A percentile compares a stretch with the other conserved stretches of the same genome.
phyloP scores from a whole-genome alignment of 2,888 invertebrate genomes.

The Apotomis capreana region DNA sequence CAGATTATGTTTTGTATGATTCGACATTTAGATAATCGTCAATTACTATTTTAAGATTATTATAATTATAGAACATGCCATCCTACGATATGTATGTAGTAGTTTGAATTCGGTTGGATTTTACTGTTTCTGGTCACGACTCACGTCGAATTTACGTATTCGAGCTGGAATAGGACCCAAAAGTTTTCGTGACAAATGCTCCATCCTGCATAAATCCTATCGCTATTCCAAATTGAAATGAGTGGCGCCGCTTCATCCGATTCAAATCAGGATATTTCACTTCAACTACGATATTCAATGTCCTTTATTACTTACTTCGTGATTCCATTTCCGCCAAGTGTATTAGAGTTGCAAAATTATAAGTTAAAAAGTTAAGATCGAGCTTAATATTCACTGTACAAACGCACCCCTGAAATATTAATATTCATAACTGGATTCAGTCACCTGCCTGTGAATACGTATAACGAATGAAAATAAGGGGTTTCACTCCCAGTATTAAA shows the following conservation, averaged over 20 bases:
- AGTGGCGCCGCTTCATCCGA: constrained; percentile 40
- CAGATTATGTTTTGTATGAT: neutral
- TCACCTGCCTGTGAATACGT: constrained; percentile 43
- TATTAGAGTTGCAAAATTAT: constrained; percentile 22
- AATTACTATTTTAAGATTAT: constrained; percentile 8
- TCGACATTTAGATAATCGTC: constrained; percentile 8
- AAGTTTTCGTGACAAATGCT: constrained; percentile 54
- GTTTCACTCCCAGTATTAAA: constrained; percentile 24
- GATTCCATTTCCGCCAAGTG: neutral
- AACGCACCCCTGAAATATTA: constrained; percentile 41
- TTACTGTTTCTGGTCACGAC: constrained; percentile 56
- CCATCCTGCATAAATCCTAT: constrained; percentile 43
- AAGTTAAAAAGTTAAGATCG: constrained; percentile 30
- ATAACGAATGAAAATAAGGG: constrained; percentile 40
- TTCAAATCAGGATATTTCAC: constrained; percentile 11
- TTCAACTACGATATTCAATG: constrained; percentile 10
- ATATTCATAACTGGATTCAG: constrained; percentile 45
- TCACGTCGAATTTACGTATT: constrained; percentile 45
- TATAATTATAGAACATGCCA: neutral
- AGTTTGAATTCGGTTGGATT: constrained; percentile 46
- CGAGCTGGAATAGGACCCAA: constrained; percentile 49
- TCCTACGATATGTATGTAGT: neutral
- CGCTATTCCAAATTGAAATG: constrained; percentile 40
- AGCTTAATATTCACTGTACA: constrained; percentile 38
- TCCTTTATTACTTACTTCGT: constrained; percentile 13